phyloP scores from a whole-genome alignment of 2,888 invertebrate species.

The Chrysolina oricalcia region DNA sequence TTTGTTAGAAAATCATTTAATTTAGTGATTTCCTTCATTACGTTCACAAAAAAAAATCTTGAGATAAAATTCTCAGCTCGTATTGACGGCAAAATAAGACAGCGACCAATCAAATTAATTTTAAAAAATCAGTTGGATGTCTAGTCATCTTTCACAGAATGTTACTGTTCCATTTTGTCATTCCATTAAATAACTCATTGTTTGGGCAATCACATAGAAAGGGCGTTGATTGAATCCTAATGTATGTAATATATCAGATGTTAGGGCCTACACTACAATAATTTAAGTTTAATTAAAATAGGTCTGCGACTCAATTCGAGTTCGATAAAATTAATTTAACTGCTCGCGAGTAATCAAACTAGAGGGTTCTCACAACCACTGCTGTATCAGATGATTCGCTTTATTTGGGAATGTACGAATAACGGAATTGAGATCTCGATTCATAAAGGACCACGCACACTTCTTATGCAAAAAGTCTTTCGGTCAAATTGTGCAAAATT shows the following conservation, averaged over 20 bases:
- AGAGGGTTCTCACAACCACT: conserved; percentile 6
- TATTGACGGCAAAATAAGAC: no score
- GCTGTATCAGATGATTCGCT: neutral
- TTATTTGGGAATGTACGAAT: neutral
- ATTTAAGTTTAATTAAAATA: conserved; percentile 1
- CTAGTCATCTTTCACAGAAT: no score
- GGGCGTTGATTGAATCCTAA: conserved; percentile 13
- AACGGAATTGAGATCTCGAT: neutral
- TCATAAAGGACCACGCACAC: no score
- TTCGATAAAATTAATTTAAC: conserved; percentile 15
- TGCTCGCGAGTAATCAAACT: conserved; percentile 12
- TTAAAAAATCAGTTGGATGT: no score
- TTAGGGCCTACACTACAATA: conserved; percentile 11
- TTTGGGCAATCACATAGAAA: neutral
- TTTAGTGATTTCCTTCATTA: no score
- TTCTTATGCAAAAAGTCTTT: no score
- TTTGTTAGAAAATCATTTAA: no score
- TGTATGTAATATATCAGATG: conserved; percentile 12
- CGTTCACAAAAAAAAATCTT: no score
- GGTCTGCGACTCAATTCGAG: conserved; percentile 16
- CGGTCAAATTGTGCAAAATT: no score
- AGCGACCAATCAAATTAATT: neutral
- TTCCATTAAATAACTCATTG: neutral
- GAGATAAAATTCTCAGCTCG: no score
- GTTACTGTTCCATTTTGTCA: neutral